These are phyloP conservation scores for Spinus olivaceus DNA, from an alignment of 2,797 vertebrate species.

Conservation along the genomic window DNA sequence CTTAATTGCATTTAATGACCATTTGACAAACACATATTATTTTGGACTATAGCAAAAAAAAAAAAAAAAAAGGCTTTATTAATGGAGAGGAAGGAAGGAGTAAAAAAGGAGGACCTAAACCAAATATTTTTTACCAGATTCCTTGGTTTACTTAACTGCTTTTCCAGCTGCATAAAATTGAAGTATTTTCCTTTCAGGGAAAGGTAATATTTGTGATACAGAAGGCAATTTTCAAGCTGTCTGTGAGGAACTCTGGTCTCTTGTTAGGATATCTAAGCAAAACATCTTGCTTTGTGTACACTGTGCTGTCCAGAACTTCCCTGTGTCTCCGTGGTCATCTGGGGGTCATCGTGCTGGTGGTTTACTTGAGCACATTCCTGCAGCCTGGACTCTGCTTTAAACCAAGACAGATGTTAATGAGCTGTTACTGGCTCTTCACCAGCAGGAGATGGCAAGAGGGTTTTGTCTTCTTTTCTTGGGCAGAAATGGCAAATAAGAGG, in stretches of 20 bases:
- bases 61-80: neutral
- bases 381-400: neutral
- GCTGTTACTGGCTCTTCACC: neutral
- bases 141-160: neutral
- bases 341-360: neutral
- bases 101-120: neutral
- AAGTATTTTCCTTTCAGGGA: neutral
- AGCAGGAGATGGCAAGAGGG: neutral
- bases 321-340: neutral
- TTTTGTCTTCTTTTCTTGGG: neutral
- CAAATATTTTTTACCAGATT: neutral
- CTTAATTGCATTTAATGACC: conserved; percentile 1
- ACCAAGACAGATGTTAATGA: conserved; percentile 37
- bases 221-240: conserved; percentile 25
- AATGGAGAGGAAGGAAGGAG: neutral
- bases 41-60: neutral
- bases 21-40: neutral
- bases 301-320: neutral
- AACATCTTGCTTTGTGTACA: neutral
- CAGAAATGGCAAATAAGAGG: neutral
- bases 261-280: conserved; percentile 10
- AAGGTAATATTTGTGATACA: conserved; percentile 28
- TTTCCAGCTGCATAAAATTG: conserved; percentile 13
- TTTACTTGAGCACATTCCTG: conserved; percentile 28
- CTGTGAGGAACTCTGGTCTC: neutral